Evolutionary conservation across 2,888 invertebrate genomes (phyloP).

Genomic region (Athalia circularis): DNA sequence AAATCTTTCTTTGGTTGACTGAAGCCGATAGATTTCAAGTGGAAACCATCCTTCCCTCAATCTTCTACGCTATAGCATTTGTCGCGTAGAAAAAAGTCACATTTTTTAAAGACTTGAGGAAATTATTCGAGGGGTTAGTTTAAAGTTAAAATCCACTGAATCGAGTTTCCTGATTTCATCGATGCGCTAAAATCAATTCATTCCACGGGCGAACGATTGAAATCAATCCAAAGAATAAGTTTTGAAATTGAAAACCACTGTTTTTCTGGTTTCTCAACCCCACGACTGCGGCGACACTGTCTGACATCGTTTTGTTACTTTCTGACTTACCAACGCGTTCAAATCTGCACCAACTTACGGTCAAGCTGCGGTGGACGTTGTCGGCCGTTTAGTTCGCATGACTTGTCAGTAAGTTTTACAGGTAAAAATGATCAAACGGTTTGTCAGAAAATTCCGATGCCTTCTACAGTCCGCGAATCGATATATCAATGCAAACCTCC

Average conservation of each 20-base stretch:
- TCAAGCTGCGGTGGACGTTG: constrained; percentile 30
- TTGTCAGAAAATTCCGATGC: neutral
- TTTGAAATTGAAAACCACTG: constrained; percentile 14
- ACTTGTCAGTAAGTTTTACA: constrained; percentile 9
- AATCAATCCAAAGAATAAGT: neutral
- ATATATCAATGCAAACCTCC: neutral
- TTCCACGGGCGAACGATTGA: neutral
- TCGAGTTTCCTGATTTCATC: neutral
- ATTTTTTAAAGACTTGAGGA: neutral
- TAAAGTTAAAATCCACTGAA: neutral
- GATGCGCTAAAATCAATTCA: neutral
- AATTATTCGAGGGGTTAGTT: neutral
- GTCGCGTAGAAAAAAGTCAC: neutral
- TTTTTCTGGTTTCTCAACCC: constrained; percentile 22
- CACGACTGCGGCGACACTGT: constrained; percentile 30
- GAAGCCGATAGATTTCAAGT: constrained; percentile 18
- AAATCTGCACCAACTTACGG: constrained; percentile 20
- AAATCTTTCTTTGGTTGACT: neutral
- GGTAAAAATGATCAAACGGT: neutral
- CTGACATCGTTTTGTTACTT: constrained; percentile 1
- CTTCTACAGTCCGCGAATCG: neutral
- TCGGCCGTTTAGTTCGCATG: constrained; percentile 20
- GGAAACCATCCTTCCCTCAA: constrained; percentile 1
- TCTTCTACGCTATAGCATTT: neutral
- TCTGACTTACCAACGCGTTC: constrained; percentile 28